Evolutionary conservation across 2,888 invertebrate species (phyloP).

Genomic region (Epicampocera succincta): DNA sequence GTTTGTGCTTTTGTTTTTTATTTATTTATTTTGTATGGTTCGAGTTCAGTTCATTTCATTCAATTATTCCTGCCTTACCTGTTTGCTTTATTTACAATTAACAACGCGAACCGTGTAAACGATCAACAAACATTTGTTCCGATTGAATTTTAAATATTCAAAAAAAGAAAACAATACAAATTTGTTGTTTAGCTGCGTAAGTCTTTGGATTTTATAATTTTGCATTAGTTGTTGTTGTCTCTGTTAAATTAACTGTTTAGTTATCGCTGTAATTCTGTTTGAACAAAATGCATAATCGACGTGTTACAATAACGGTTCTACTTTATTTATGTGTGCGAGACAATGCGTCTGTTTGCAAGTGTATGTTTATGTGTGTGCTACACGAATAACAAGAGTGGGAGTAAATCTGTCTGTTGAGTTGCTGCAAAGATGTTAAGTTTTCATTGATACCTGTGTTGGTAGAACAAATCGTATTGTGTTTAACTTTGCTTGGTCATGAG

Average conservation of each 20-base stretch:
- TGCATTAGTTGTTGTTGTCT: neutral
- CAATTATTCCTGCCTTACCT: constrained; percentile 16
- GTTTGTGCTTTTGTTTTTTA: constrained; percentile 10
- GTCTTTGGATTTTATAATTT: constrained; percentile 11
- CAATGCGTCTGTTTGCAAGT: neutral
- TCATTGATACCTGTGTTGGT: constrained; percentile 8
- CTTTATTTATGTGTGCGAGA: neutral
- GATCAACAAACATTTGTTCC: constrained; percentile 2
- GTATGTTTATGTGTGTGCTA: neutral
- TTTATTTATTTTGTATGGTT: constrained; percentile 10
- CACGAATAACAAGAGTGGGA: neutral
- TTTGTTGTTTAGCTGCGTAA: constrained; percentile 9
- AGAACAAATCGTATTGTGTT: neutral
- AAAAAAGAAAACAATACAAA: constrained; percentile 1
- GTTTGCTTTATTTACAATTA: constrained; percentile 26
- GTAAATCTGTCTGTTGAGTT: neutral
- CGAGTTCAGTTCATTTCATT: constrained; percentile 28
- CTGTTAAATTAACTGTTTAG: neutral
- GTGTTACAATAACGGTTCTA: constrained; percentile 2
- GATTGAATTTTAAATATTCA: neutral
- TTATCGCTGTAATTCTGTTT: constrained; percentile 20
- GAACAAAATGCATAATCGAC: neutral
- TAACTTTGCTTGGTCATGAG: neutral
- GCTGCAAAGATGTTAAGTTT: constrained; percentile 27
- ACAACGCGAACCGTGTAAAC: constrained; percentile 27